Percentiles rank a stretch among this genome's conserved stretches.
These are phyloP conservation scores for Phortica variegata DNA, from an alignment of 1,140 invertebrate species.

Conservation along the genomic window DNA sequence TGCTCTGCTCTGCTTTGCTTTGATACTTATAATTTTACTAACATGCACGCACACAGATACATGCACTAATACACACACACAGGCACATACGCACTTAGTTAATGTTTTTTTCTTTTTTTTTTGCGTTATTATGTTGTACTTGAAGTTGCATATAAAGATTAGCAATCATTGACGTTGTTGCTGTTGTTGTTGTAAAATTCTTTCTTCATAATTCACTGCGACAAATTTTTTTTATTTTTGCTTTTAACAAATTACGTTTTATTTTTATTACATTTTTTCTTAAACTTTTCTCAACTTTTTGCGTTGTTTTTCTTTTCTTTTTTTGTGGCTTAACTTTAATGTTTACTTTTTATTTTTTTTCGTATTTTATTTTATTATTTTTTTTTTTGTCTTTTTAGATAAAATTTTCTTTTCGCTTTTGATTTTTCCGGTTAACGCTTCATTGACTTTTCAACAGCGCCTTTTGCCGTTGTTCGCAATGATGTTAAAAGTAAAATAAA, in stretches of 20 bases:
- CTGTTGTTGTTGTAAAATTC: no score
- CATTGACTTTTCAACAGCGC: conserved; percentile 5
- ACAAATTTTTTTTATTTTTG: no score
- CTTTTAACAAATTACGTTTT: conserved; percentile 25
- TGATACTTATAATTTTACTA: no score
- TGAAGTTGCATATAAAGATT: no score
- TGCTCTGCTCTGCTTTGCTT: neutral
- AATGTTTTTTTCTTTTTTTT: conserved; percentile 6
- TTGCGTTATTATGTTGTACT: no score
- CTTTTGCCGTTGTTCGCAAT: conserved; percentile 6
- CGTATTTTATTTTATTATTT: neutral
- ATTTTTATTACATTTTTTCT: conserved; percentile 23
- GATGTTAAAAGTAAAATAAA: no score
- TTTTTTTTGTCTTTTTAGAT: neutral
- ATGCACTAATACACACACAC: no score
- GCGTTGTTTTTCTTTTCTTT: conserved; percentile 12
- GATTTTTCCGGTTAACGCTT: conserved; percentile 3
- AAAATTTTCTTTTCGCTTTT: neutral
- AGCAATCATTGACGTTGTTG: no score
- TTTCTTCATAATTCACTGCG: no score
- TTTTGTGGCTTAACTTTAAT: conserved; percentile 1
- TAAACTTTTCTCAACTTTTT: conserved; percentile 17
- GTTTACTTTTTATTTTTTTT: conserved; percentile 11
- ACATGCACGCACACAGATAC: no score
- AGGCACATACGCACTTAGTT: no score